These are phyloP conservation scores for Herminia tarsipennalis DNA, from an alignment of 2,888 invertebrate genomes.

Conservation along the genomic window DNA sequence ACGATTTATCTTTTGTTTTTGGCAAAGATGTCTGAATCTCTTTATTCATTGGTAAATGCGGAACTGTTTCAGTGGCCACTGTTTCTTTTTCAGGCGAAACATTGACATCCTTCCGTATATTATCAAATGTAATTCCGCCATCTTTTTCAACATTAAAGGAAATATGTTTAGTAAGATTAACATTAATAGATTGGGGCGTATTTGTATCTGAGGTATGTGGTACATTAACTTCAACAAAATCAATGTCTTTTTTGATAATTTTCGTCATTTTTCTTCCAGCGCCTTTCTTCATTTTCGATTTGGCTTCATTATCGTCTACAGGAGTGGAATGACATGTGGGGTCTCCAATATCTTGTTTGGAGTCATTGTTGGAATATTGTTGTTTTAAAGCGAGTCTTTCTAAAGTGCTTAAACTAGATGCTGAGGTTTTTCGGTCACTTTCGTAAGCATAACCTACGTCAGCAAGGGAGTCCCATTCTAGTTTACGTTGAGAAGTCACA, in stretches of 20 bases:
- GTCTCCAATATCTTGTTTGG: constrained; percentile 66
- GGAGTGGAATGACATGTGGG: constrained; percentile 86
- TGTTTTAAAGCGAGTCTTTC: constrained; percentile 87
- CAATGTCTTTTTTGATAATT: constrained; percentile 71
- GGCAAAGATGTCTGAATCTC: constrained; percentile 72
- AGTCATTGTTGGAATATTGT: constrained; percentile 76
- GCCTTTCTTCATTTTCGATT: constrained; percentile 63
- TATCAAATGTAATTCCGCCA: constrained; percentile 65
- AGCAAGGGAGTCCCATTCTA: constrained; percentile 95
- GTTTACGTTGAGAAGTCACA: constrained; percentile 89
- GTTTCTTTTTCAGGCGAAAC: constrained; percentile 61
- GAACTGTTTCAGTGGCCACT: constrained; percentile 43
- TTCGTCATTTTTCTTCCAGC: constrained; percentile 66
- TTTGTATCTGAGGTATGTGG: constrained; percentile 57
- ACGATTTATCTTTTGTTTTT: constrained; percentile 35
- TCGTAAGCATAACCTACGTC: constrained; percentile 92
- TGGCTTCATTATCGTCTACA: constrained; percentile 61
- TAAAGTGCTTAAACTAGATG: constrained; percentile 84
- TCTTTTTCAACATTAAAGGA: constrained; percentile 78
- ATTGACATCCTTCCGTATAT: constrained; percentile 58
- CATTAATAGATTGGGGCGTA: constrained; percentile 66
- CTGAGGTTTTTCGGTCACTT: constrained; percentile 79
- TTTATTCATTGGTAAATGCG: constrained; percentile 60
- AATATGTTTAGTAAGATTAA: constrained; percentile 78
- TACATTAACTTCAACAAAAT: constrained; percentile 70